Evolutionary conservation across 1,140 invertebrate species (phyloP).

Genomic region (Cryptotermes secundus): DNA sequence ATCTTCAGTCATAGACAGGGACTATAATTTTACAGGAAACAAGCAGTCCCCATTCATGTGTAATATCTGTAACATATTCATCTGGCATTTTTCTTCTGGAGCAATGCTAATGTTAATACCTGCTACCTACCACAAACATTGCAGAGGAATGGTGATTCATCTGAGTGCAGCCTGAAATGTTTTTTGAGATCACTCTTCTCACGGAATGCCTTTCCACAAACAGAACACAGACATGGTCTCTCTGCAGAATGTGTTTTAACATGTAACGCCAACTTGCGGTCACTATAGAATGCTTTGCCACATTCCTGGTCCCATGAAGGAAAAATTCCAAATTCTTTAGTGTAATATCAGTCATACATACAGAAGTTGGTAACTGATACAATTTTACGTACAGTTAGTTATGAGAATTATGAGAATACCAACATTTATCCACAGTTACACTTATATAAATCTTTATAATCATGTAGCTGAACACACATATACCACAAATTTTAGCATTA

Average conservation of each 20-base stretch:
- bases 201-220: conserved; percentile 24
- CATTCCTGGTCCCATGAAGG: conserved; percentile 12
- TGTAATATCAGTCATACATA: background rate
- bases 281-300: conserved; percentile 20
- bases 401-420: too few species aligned
- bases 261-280: conserved; percentile 2
- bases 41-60: too few species aligned
- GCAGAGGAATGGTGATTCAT: conserved; percentile 20
- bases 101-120: too few species aligned
- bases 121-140: conserved; percentile 24
- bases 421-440: too few species aligned
- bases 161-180: conserved; percentile 19
- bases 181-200: conserved; percentile 10
- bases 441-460: too few species aligned
- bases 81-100: too few species aligned
- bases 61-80: too few species aligned
- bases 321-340: conserved; percentile 1
- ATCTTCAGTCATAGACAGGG: too few species aligned
- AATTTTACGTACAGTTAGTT: background rate
- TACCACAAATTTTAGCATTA: too few species aligned
- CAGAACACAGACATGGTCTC: conserved; percentile 6
- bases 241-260: conserved; percentile 17
- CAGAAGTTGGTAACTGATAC: background rate
- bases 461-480: too few species aligned
- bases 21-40: too few species aligned